Percentiles rank a stretch among this genome's conserved stretches.
phyloP scores from a whole-genome alignment of 2,888 invertebrate genomes.

The Cyclophora punctaria region DNA sequence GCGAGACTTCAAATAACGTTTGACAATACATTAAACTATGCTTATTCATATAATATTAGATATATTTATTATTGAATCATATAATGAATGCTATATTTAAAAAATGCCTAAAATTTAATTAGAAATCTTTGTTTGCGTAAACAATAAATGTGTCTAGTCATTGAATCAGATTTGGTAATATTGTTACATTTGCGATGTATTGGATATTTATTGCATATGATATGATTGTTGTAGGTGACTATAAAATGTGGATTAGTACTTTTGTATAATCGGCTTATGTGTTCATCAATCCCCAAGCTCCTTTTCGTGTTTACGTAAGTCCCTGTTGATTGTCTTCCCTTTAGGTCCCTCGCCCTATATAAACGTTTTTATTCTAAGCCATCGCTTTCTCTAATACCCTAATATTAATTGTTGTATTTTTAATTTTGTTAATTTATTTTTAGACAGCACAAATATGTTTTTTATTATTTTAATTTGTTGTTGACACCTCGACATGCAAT shows the following conservation, averaged over 20 bases:
- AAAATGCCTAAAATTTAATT: slow-evolving; percentile 1
- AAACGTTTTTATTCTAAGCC: slow-evolving; percentile 44
- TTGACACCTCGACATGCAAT: slow-evolving; percentile 65
- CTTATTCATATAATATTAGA: slow-evolving; percentile 46
- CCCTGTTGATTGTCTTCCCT: slow-evolving; percentile 1
- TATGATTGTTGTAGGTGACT: too few species aligned
- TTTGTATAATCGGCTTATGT: too few species aligned
- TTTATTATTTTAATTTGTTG: slow-evolving; percentile 60
- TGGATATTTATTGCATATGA: too few species aligned
- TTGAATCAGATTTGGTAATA: slow-evolving; percentile 36
- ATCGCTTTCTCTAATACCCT: slow-evolving; percentile 46
- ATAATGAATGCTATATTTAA: background rate
- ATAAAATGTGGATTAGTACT: too few species aligned
- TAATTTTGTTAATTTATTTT: slow-evolving; percentile 73
- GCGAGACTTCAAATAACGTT: slow-evolving; percentile 65
- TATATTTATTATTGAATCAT: too few species aligned
- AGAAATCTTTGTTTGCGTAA: background rate
- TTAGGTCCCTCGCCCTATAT: slow-evolving; percentile 58
- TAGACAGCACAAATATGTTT: slow-evolving; percentile 64
- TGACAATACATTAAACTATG: slow-evolving; percentile 67
- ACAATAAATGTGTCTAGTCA: slow-evolving; percentile 44
- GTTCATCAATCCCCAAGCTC: background rate
- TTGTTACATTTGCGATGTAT: slow-evolving; percentile 27
- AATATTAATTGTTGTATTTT: slow-evolving; percentile 56
- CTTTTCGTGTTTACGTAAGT: background rate